A percentile compares a stretch with the other conserved stretches of the same genome.
phyloP scores from a whole-genome alignment of 2,797 vertebrate genomes.

The Spheniscus humboldti region DNA sequence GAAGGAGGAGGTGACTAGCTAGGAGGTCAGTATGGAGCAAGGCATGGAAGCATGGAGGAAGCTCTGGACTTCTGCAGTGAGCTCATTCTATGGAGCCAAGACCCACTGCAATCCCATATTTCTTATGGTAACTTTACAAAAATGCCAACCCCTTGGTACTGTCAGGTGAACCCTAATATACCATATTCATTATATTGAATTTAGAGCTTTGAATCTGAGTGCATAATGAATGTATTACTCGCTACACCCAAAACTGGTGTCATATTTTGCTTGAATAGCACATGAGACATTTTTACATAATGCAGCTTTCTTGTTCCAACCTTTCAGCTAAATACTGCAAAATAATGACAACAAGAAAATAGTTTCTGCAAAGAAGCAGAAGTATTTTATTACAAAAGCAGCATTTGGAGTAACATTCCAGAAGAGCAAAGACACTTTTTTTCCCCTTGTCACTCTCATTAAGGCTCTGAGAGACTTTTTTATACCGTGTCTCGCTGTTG shows the following conservation, averaged over 20 bases:
- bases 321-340: slow-evolving; percentile 22
- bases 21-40: neutral
- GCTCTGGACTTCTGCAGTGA: neutral
- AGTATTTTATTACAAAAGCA: slow-evolving; percentile 52
- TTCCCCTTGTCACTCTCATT: slow-evolving; percentile 60
- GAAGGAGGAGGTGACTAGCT: neutral
- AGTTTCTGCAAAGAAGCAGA: slow-evolving; percentile 23
- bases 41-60: neutral
- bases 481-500: neutral
- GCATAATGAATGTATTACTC: neutral
- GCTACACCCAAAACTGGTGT: neutral
- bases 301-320: slow-evolving; percentile 48
- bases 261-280: neutral
- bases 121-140: neutral
- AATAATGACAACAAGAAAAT: slow-evolving; percentile 35
- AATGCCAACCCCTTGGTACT: neutral
- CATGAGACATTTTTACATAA: slow-evolving; percentile 22
- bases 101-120: neutral
- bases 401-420: slow-evolving; percentile 28
- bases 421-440: slow-evolving; percentile 1
- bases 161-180: neutral
- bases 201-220: neutral
- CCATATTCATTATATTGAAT: neutral
- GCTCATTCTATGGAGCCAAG: neutral
- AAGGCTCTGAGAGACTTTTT: slow-evolving; percentile 43